Evolutionary conservation across 2,888 invertebrate genomes (phyloP).

Genomic region (Artemia sinica): DNA sequence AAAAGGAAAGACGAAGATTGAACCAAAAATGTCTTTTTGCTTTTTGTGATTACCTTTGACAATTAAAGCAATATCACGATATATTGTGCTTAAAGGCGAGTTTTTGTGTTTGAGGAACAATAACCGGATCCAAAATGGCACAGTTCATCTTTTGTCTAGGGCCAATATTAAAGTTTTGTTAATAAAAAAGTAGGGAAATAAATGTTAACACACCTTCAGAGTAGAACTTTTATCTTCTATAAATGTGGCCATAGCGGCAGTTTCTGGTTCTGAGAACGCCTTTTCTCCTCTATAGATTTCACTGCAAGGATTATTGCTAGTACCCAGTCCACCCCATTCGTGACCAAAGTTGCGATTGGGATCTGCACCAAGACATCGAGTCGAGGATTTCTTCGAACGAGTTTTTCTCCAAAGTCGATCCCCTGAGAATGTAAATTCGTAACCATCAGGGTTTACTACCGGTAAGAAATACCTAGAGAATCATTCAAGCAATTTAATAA

Average conservation of each 20-base stretch:
- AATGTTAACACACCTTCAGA: slow-evolving; percentile 31
- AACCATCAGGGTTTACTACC: slow-evolving; percentile 51
- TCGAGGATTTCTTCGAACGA: slow-evolving; percentile 27
- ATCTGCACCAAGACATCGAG: slow-evolving; percentile 31
- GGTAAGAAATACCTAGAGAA: slow-evolving; percentile 25
- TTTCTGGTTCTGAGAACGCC: slow-evolving; percentile 50
- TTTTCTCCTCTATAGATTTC: slow-evolving; percentile 33
- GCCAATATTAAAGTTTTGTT: no score
- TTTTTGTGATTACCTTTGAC: no score
- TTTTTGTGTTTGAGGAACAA: no score
- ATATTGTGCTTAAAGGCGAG: no score
- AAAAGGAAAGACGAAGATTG: no score
- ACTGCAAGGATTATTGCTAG: slow-evolving; percentile 27
- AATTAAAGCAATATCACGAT: no score
- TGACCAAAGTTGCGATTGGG: slow-evolving; percentile 34
- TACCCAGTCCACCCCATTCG: slow-evolving; percentile 30
- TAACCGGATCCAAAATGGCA: no score
- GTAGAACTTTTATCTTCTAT: slow-evolving; percentile 36
- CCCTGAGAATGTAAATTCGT: slow-evolving; percentile 42
- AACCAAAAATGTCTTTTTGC: no score
- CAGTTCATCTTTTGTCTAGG: no score
- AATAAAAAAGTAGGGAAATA: no score
- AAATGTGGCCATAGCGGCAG: slow-evolving; percentile 46
- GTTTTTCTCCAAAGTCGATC: slow-evolving; percentile 38
- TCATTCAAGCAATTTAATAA: no score